Evolutionary conservation across 2,888 invertebrate species (phyloP), one percentile per base, ranked within the genome.

Genomic region (Arge pagana): DNA sequence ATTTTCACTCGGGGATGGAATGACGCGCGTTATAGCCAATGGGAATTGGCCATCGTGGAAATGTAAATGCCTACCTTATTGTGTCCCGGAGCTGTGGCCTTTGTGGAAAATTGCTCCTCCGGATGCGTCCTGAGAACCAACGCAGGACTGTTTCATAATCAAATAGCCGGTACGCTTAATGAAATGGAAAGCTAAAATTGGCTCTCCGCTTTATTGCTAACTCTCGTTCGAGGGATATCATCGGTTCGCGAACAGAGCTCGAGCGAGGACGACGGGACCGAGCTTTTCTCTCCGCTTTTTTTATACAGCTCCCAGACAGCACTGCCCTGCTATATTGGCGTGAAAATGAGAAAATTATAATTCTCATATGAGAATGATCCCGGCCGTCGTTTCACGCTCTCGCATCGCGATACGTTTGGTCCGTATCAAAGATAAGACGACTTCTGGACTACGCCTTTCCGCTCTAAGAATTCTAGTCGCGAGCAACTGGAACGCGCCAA

Each of bases 61-160:
- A 68, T 68, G 67, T 66, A 70, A 69, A 70, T 67, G 70, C 63
- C 60, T 61, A 57, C 64, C 66, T 68, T 70, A 68, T 70, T 66
- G 65, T 58, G 55, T 58, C 55, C 53, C 56, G 53, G 53, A n/a
- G n/a, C n/a, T 49, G 51, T 55, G 57, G 53, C 58, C 55, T 54
- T 45, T 33, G 43, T 45, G 43, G 43, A 45, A 45, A 33, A 45
- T 45, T 45, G 43, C 21, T 13, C 18, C 21, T 4, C 13, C 11
- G n/a, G 11, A 6, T 31, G 11, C 31, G 5, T 3, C 31, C n/a
- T 7, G 15, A 13, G 33, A 33, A 45, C 33, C 33, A 33, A 23
- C n/a, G n/a, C n/a, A 31, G 43, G 33, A 33, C 43, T 45, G 43
- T 45, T 45, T 45, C 33, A 45, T 45, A 45, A 45, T 45, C 43